Evolutionary conservation across 1,140 invertebrate genomes (phyloP).

Genomic region (Trichonephila clavipes): DNA sequence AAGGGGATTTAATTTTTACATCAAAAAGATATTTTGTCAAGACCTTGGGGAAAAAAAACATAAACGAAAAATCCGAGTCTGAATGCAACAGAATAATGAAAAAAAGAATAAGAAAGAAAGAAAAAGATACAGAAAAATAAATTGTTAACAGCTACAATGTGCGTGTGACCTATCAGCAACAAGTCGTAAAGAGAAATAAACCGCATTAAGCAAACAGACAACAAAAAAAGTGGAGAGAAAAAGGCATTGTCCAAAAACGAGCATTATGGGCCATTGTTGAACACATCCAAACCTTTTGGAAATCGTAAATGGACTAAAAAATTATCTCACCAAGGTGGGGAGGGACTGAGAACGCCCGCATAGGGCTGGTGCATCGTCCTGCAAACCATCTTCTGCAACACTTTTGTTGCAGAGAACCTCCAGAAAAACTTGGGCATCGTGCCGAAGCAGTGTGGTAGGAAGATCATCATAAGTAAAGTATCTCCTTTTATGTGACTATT

Average conservation of each 20-base stretch:
- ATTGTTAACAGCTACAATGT: conserved; percentile 43
- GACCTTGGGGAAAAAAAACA: background rate
- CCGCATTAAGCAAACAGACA: conserved; percentile 33
- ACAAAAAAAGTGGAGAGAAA: background rate
- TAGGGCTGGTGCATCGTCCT: background rate
- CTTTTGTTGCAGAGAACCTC: conserved; percentile 3
- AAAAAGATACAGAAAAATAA: conserved; percentile 70
- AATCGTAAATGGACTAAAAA: conserved; percentile 66
- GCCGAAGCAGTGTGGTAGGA: background rate
- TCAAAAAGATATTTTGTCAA: background rate
- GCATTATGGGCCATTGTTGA: conserved; percentile 66
- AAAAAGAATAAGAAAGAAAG: background rate
- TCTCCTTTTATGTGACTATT: conserved; percentile 53
- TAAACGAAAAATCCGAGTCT: background rate
- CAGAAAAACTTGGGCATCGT: conserved; percentile 49
- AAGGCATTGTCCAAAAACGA: conserved; percentile 49
- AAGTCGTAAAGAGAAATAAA: conserved; percentile 68
- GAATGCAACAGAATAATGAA: background rate
- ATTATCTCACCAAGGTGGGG: conserved; percentile 7
- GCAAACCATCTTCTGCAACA: background rate
- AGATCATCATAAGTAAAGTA: background rate
- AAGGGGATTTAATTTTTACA: no score
- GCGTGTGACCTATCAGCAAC: conserved; percentile 56
- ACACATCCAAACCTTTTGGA: conserved; percentile 54
- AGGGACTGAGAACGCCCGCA: background rate